phyloP scores from a whole-genome alignment of 2,797 vertebrate species.

The Trematomus bernacchii region DNA sequence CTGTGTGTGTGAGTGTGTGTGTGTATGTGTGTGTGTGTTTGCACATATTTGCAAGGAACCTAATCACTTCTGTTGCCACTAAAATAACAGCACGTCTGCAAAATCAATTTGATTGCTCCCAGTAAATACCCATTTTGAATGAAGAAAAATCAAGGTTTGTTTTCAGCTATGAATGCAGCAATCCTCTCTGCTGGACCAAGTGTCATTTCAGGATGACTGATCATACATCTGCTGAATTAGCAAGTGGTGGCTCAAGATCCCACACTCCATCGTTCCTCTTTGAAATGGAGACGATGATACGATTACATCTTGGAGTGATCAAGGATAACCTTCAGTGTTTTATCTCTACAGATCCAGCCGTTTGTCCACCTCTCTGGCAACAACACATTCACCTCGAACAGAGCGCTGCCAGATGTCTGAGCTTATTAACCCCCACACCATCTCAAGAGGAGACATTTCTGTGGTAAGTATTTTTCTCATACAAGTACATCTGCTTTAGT shows the following conservation, averaged over 20 bases:
- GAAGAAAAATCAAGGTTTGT: constrained; percentile 63
- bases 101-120: constrained; percentile 77
- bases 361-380: constrained; percentile 39
- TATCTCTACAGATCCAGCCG: constrained; percentile 44
- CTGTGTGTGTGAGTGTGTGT: constrained; percentile 48
- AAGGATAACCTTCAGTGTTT: constrained; percentile 60
- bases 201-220: constrained; percentile 32
- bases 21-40: constrained; percentile 35
- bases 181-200: constrained; percentile 6
- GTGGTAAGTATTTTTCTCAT: constrained; percentile 8
- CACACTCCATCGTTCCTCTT: constrained; percentile 36
- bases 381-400: constrained; percentile 40
- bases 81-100: constrained; percentile 62
- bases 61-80: constrained; percentile 69
- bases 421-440: constrained; percentile 36
- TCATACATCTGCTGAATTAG: constrained; percentile 49
- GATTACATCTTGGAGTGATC: constrained; percentile 64
- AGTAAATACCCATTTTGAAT: constrained; percentile 57
- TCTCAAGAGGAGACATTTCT: constrained; percentile 5
- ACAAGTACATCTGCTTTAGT: constrained; percentile 11
- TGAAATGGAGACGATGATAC: constrained; percentile 61
- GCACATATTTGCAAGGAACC: constrained; percentile 53
- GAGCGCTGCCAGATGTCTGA: constrained; percentile 26
- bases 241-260: constrained; percentile 24
- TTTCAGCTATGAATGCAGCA: constrained; percentile 12